These are phyloP conservation scores for Nebria salina DNA, from an alignment of 2,888 invertebrate genomes.

Conservation along the genomic window DNA sequence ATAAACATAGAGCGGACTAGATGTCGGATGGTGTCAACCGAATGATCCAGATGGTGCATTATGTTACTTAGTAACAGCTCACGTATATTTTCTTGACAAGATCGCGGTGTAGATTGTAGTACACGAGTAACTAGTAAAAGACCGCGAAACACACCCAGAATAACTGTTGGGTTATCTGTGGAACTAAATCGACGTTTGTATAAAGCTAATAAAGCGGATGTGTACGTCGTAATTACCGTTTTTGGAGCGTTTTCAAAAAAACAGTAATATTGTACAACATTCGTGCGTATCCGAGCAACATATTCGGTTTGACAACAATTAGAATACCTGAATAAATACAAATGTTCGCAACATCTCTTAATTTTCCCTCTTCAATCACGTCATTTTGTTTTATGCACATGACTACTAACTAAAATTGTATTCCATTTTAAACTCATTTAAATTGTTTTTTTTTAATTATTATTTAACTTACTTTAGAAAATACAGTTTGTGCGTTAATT, in stretches of 20 bases:
- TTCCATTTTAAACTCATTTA: too few relatives aligned
- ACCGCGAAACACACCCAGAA: slow-evolving; percentile 56
- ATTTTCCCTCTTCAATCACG: slow-evolving; percentile 24
- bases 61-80: slow-evolving; percentile 62
- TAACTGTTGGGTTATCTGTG: slow-evolving; percentile 54
- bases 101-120: slow-evolving; percentile 51
- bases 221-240: slow-evolving; percentile 53
- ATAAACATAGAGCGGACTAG: slow-evolving; percentile 66
- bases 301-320: slow-evolving; percentile 51
- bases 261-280: slow-evolving; percentile 52
- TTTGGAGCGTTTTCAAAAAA: slow-evolving; percentile 54
- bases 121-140: slow-evolving; percentile 54
- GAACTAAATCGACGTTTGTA: slow-evolving; percentile 51
- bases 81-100: slow-evolving; percentile 54
- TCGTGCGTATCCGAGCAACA: slow-evolving; percentile 51
- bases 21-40: slow-evolving; percentile 73
- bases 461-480: neutral
- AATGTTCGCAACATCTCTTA: slow-evolving; percentile 47
- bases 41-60: slow-evolving; percentile 71
- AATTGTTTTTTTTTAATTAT: neutral
- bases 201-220: neutral
- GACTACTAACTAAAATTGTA: slow-evolving; percentile 8
- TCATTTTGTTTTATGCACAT: slow-evolving; percentile 1
- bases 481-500: slow-evolving; percentile 49
- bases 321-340: slow-evolving; percentile 55